Conservation (phyloP, 2,113 vertebrate genomes). For the Tichodroma muraria region DNA sequence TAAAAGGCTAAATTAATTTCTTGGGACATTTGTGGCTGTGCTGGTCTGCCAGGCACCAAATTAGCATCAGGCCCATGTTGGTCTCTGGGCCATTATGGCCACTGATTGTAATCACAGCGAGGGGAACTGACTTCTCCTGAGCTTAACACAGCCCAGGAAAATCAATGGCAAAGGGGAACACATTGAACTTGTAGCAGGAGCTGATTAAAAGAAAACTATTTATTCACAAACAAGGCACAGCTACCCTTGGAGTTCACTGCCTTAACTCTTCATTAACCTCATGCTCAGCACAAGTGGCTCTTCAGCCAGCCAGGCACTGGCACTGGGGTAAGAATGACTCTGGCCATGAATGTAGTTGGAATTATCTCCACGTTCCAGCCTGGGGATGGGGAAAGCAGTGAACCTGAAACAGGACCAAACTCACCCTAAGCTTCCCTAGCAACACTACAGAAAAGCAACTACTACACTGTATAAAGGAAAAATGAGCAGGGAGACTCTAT, state of each 20-base stretch:
- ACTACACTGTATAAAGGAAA: neutral
- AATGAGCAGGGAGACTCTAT: neutral
- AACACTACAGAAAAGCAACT: neutral
- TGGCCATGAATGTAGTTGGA: neutral
- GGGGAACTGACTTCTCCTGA: neutral
- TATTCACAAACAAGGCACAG: neutral
- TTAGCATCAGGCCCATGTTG: neutral
- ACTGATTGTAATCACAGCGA: neutral
- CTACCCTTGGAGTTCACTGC: neutral
- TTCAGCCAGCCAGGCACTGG: neutral
- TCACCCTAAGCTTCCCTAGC: neutral
- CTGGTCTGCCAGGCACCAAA: conserved; percentile 30
- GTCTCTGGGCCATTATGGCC: conserved; percentile 14
- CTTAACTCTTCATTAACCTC: neutral
- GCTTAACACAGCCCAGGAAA: neutral
- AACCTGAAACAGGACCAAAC: neutral
- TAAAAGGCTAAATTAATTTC: conserved; percentile 51
- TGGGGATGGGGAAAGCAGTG: neutral
- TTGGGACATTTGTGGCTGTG: neutral
- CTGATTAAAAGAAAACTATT: neutral
- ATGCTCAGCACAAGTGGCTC: neutral
- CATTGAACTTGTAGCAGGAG: neutral
- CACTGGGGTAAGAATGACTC: accelerated
- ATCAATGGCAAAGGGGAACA: neutral
- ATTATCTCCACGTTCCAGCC: neutral